Conservation (phyloP, 1,140 invertebrate species). For the Drosophila kohkoa region DNA sequence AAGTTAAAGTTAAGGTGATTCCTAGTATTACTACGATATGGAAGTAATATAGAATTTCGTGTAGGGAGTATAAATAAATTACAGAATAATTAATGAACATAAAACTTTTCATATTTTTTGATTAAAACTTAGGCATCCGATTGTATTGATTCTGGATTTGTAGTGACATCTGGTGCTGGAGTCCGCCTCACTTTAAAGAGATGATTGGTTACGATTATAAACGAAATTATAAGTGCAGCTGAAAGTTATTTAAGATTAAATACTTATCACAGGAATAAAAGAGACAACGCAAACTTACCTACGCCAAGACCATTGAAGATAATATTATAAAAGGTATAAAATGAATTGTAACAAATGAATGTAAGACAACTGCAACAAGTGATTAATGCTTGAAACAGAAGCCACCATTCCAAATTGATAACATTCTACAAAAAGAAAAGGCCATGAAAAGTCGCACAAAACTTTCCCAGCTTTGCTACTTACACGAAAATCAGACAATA, state of each 20-base stretch:
- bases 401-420: conserved; percentile 43
- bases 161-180: not conserved
- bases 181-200: not conserved
- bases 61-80: no score
- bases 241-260: not conserved
- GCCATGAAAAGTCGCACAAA: not conserved
- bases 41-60: no score
- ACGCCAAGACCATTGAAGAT: not conserved
- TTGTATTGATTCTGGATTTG: not conserved
- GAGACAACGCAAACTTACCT: conserved; percentile 1
- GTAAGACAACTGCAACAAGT: conserved; percentile 8
- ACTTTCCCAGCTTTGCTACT: not conserved
- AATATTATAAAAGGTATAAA: conserved; percentile 5
- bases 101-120: no score
- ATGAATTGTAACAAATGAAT: conserved; percentile 25
- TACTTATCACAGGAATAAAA: not conserved
- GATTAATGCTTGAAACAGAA: conserved; percentile 1
- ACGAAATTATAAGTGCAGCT: conserved; percentile 2
- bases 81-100: no score
- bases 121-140: not conserved
- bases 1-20: no score
- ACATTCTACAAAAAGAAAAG: conserved; percentile 8
- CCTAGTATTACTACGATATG: no score
- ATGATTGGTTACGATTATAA: conserved; percentile 8
- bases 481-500: conserved; percentile 29